Conservation (phyloP, 2,113 vertebrate species). For the Nyctereutes procyonoides region DNA sequence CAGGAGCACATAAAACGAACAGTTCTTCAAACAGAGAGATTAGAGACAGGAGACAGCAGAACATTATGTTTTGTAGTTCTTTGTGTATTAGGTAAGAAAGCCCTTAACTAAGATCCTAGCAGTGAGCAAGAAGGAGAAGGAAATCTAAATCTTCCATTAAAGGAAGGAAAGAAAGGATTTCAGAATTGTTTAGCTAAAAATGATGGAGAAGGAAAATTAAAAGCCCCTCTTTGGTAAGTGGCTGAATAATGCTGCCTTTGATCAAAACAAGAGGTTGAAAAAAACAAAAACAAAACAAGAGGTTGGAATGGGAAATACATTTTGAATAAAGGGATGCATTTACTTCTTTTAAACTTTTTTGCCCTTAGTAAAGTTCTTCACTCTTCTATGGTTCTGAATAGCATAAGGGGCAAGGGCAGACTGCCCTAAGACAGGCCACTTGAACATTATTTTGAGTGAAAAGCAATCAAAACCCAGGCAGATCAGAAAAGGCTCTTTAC, state of each 20-base stretch:
- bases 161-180: neutral
- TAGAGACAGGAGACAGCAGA: neutral
- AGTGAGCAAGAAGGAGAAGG: neutral
- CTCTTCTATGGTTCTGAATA: neutral
- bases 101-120: neutral
- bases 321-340: neutral
- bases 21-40: neutral
- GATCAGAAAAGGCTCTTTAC: neutral
- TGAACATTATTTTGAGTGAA: neutral
- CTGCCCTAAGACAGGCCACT: neutral
- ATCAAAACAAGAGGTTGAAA: neutral
- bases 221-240: neutral
- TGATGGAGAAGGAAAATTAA: neutral
- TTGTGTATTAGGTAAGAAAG: neutral
- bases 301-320: neutral
- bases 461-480: neutral
- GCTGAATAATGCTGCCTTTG: slow-evolving; percentile 27
- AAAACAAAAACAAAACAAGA: neutral
- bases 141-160: neutral
- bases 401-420: neutral
- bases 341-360: neutral
- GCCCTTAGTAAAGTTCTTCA: neutral
- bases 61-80: neutral
- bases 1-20: neutral
- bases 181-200: neutral